Conservation (phyloP, 2,113 vertebrate genomes). For the Fulmarus glacialis region DNA sequence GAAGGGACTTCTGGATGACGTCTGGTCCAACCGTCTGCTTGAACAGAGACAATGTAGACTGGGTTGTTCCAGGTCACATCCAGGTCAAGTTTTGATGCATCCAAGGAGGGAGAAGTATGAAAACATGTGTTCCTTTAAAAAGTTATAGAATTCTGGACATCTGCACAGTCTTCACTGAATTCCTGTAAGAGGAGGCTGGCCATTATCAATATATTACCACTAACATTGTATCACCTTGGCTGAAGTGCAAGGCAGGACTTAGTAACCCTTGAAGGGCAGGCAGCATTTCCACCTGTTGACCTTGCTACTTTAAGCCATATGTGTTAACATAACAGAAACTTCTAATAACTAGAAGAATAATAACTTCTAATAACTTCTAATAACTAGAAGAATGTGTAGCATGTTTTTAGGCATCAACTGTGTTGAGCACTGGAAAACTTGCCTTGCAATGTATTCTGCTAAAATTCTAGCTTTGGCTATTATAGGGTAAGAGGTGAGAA, state of each 20-base stretch:
- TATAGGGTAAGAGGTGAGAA: background rate
- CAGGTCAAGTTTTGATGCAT: background rate
- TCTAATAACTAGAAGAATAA: background rate
- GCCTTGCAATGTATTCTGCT: background rate
- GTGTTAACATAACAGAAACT: background rate
- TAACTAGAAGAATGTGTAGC: background rate
- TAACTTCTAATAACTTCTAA: no score
- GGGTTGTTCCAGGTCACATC: rapidly evolving
- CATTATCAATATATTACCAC: background rate
- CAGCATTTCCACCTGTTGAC: background rate
- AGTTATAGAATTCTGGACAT: background rate
- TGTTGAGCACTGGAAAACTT: background rate
- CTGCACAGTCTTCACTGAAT: background rate
- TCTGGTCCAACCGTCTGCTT: background rate
- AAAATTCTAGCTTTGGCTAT: background rate
- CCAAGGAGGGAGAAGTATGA: background rate
- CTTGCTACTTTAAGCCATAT: background rate
- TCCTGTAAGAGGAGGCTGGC: background rate
- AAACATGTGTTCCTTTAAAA: background rate
- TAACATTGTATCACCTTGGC: background rate
- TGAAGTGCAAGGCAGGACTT: background rate
- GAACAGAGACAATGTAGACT: background rate
- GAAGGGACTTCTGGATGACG: background rate
- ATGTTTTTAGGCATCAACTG: background rate
- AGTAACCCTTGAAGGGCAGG: background rate